These are phyloP conservation scores for Apotomis betuletana DNA, from an alignment of 2,888 invertebrate species.

Conservation along the genomic window DNA sequence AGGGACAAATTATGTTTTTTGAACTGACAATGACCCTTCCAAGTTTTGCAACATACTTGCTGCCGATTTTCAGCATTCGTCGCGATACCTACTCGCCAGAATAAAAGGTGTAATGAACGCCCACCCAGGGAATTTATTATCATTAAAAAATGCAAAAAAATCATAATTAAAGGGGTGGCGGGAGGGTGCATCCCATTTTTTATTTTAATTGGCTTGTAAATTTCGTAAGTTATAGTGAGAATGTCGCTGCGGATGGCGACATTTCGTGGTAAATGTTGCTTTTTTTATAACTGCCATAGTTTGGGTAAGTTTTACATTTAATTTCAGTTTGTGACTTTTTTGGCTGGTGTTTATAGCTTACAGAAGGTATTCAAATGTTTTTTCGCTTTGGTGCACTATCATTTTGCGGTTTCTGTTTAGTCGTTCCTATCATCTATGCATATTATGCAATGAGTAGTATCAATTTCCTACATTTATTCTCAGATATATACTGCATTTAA, in stretches of 20 bases:
- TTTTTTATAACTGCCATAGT: slow-evolving; percentile 6
- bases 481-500: too few species aligned
- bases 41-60: background rate
- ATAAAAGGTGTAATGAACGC: slow-evolving; percentile 58
- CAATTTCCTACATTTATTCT: too few species aligned
- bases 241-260: slow-evolving; percentile 39
- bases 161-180: slow-evolving; percentile 80
- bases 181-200: slow-evolving; percentile 77
- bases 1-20: too few species aligned
- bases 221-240: slow-evolving; percentile 76
- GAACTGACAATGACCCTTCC: too few species aligned
- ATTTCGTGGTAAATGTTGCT: slow-evolving; percentile 32
- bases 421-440: too few species aligned
- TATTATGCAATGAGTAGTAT: too few species aligned
- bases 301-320: slow-evolving; percentile 22
- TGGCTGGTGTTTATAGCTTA: background rate
- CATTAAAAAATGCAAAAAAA: slow-evolving; percentile 81
- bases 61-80: slow-evolving; percentile 27
- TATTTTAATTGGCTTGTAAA: slow-evolving; percentile 82
- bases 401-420: too few species aligned
- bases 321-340: slow-evolving; percentile 1
- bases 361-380: too few species aligned
- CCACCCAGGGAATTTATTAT: slow-evolving; percentile 75
- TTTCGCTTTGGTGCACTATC: too few species aligned
- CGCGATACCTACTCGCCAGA: slow-evolving; percentile 46